These are phyloP conservation scores for Leptoclinus maculatus DNA, from an alignment of 2,797 vertebrate genomes.

Conservation along the genomic window DNA sequence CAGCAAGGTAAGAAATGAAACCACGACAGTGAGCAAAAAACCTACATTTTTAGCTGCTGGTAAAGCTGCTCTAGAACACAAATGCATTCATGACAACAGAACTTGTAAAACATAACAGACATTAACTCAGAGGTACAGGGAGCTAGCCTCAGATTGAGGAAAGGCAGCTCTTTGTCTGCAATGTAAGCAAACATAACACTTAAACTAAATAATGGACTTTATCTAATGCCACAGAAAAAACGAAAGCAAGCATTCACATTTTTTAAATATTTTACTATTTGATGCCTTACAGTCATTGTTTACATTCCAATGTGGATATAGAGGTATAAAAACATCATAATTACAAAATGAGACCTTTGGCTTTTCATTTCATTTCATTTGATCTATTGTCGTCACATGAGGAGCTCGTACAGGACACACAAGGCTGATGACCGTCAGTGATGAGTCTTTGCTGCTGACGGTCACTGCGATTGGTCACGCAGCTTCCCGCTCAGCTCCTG, in stretches of 20 bases:
- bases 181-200: neutral
- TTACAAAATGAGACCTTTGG: neutral
- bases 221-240: neutral
- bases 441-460: neutral
- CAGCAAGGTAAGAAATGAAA: too few relatives aligned
- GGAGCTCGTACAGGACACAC: neutral
- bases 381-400: neutral
- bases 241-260: neutral
- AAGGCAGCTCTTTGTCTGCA: neutral
- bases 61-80: too few relatives aligned
- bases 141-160: neutral
- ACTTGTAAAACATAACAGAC: too few relatives aligned
- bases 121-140: too few relatives aligned
- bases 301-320: slow-evolving; percentile 12
- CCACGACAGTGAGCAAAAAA: too few relatives aligned
- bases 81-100: too few relatives aligned
- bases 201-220: neutral
- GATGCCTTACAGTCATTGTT: slow-evolving; percentile 12
- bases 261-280: slow-evolving; percentile 22
- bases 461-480: slow-evolving; percentile 79
- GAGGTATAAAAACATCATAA: slow-evolving; percentile 7
- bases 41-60: too few relatives aligned
- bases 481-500: slow-evolving; percentile 88
- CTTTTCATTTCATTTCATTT: neutral
- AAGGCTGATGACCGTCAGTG: neutral